Base-by-base conservation (phyloP, 2,888 invertebrate species). In the Lochmaea capreae region DNA sequence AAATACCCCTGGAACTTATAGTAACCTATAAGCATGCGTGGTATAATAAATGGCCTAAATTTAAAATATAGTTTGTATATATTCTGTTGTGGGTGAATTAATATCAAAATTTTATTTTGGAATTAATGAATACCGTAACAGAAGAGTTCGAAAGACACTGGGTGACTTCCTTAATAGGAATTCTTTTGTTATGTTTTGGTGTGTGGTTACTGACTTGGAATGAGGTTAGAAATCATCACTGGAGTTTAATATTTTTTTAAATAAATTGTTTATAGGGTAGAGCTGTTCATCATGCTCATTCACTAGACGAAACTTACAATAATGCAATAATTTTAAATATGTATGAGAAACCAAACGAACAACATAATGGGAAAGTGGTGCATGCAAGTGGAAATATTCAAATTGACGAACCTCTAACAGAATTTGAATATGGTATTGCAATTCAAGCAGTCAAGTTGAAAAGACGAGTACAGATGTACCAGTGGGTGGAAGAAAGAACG, bases 391-490 rank as follows among this genome's bases (percentile, higher is more conserved):
- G 96, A 0, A 90, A 92, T 0, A 86, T 97, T 18, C 87, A 90
- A 12, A 90, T 96, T 63, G 90, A 93, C 11, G 95, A 96, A 84
- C 96, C 96, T 8, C 89, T 96, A 72, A 93, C 94, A 0, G 97
- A 97, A 84, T 93, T 93, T 0, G 94, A 94, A 75, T 97, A 97
- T 86, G 95, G 95, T 72, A 92, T 97, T 65, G 93, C 94, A 76
- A 92, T 97, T 1, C 90, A 93, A 81, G 93, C 96, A 3, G 95
- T 96, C 0, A 96, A 96, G 85, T 87, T 97, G 39, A 93, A 93
- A 83, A 91, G 96, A 74, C 89, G 95, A 71, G 97, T 96, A 0
- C 97, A 97, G 86, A 97, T 97, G 95, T 97, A 93, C 86, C 97
- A 97, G 84, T 97, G 97, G 97, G 91, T 96, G 72, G 97, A 97